Evolutionary conservation across 1,140 invertebrate species (phyloP).

Genomic region (Grapholita molesta): DNA sequence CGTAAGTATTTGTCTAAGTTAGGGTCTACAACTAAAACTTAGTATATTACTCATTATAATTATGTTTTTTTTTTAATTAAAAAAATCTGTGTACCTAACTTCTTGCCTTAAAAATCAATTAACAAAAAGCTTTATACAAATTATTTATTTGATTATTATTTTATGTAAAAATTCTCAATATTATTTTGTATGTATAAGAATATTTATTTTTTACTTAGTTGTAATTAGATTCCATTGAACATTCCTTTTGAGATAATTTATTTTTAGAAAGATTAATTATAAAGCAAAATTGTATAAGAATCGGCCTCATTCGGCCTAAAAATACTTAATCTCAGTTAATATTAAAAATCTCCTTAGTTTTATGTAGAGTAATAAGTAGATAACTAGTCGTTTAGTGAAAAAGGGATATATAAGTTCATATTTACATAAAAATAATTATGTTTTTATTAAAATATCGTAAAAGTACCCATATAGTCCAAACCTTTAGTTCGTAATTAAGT

Average conservation of each 20-base stretch:
- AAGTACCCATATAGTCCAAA: no score
- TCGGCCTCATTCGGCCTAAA: neutral
- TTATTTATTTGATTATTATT: neutral
- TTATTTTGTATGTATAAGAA: neutral
- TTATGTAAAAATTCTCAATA: neutral
- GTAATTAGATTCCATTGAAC: neutral
- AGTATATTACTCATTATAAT: neutral
- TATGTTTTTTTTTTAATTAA: conserved; percentile 12
- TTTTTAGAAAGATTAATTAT: neutral
- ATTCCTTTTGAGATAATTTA: neutral
- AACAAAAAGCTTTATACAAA: neutral
- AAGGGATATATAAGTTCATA: neutral
- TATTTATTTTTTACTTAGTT: neutral
- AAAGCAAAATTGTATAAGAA: neutral
- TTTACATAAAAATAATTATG: neutral
- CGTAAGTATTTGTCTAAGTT: neutral
- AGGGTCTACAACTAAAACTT: neutral
- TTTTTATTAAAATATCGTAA: neutral
- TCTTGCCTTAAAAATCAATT: neutral
- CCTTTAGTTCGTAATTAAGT: no score
- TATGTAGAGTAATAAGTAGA: neutral
- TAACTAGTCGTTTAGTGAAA: neutral
- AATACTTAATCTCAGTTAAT: neutral
- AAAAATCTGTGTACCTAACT: neutral
- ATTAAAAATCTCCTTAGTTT: neutral